A percentile compares a stretch with the other conserved stretches of the same genome.
Conservation (phyloP, 2,888 invertebrate genomes). For the Cheilosia urbana region DNA sequence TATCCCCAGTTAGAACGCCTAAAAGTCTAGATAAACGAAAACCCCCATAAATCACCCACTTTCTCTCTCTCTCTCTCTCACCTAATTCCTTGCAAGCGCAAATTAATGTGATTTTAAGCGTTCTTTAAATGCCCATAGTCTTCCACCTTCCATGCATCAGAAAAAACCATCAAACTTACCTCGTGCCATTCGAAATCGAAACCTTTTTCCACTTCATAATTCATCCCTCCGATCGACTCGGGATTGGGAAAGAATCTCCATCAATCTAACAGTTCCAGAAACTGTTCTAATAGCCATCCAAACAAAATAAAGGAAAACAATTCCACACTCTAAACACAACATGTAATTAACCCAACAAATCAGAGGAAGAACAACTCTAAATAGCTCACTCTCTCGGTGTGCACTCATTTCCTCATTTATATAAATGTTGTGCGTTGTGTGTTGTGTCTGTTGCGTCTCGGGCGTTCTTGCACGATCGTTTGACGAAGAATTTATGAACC, state of each 20-base stretch:
- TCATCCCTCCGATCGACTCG: constrained; percentile 4
- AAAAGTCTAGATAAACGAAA: neutral
- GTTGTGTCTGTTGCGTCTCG: constrained; percentile 8
- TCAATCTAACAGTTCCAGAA: constrained; percentile 53
- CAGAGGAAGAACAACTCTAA: constrained; percentile 46
- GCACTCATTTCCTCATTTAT: constrained; percentile 57
- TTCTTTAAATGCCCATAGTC: neutral
- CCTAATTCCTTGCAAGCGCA: neutral
- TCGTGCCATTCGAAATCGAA: constrained; percentile 20
- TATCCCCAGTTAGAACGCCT: too few relatives aligned
- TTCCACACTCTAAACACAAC: constrained; percentile 36
- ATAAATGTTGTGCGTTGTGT: neutral
- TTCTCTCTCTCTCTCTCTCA: neutral
- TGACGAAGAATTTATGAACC: constrained; percentile 71
- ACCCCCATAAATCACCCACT: neutral
- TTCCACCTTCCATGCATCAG: neutral
- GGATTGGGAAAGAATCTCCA: constrained; percentile 22
- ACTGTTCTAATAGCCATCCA: constrained; percentile 47
- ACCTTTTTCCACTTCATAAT: constrained; percentile 21
- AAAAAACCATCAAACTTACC: neutral
- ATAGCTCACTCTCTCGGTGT: constrained; percentile 29
- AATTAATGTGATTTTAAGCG: neutral
- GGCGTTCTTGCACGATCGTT: constrained; percentile 56
- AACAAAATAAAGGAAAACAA: constrained; percentile 32
- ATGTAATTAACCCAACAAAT: constrained; percentile 64